These are phyloP conservation scores for Petrocephalus zakoni DNA, from an alignment of 2,113 vertebrate species.

Conservation along the genomic window DNA sequence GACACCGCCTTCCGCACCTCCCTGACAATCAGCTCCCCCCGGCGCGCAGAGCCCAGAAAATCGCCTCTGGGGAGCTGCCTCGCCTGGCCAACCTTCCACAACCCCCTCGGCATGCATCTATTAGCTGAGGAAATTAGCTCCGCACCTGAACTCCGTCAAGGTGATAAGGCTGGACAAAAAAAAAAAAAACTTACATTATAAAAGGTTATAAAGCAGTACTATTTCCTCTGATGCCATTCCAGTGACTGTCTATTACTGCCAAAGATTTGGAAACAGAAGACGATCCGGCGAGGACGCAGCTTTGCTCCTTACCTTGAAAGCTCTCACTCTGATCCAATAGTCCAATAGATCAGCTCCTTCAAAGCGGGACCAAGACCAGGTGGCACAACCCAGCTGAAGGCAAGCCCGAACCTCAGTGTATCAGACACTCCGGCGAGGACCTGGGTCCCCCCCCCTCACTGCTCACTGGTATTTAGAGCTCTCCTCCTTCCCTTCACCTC, in stretches of 20 bases:
- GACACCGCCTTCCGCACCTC: slow-evolving; percentile 36
- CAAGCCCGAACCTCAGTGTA: background rate
- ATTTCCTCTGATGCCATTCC: background rate
- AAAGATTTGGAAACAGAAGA: background rate
- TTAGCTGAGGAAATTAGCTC: background rate
- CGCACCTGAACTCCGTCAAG: background rate
- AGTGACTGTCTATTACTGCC: background rate
- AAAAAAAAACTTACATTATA: background rate
- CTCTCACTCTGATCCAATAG: slow-evolving; percentile 45
- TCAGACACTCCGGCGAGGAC: slow-evolving; percentile 27
- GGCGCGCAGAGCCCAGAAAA: background rate
- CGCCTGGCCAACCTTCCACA: background rate
- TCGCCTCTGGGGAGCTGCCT: background rate
- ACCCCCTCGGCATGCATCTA: background rate
- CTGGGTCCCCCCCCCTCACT: slow-evolving; percentile 33
- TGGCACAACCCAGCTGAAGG: background rate
- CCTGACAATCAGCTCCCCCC: slow-evolving; percentile 33
- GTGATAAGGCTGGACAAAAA: background rate
- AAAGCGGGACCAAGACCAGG: slow-evolving; percentile 19
- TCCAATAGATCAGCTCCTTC: slow-evolving; percentile 47
- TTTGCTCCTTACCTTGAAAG: slow-evolving; percentile 58
- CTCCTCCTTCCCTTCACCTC: background rate
- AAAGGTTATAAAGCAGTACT: background rate
- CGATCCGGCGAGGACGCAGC: background rate
- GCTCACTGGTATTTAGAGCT: slow-evolving; percentile 7